Conservation (phyloP, 2,113 vertebrate species). For the Neolamprologus brichardi region DNA sequence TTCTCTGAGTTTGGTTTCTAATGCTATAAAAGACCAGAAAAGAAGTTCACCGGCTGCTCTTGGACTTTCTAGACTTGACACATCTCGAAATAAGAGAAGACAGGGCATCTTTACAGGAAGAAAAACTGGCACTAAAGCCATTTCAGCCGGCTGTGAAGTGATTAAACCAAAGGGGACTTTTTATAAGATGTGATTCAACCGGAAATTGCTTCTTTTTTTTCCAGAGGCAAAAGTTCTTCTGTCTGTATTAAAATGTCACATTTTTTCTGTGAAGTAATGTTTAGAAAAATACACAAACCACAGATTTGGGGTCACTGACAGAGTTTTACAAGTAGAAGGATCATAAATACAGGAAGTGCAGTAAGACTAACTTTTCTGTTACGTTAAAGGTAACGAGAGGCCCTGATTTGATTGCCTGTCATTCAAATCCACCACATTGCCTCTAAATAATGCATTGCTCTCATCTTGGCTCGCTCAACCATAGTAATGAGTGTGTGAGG, state of each 20-base stretch:
- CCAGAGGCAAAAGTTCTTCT: background rate
- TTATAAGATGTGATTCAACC: conserved; percentile 18
- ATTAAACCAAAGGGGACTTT: conserved; percentile 15
- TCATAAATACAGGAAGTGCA: background rate
- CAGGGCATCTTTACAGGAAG: conserved; percentile 9
- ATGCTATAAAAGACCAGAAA: background rate
- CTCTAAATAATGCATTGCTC: background rate
- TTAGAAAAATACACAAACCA: background rate
- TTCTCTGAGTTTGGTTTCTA: background rate
- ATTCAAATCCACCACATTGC: background rate
- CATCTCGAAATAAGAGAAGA: conserved; percentile 6
- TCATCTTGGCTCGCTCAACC: background rate
- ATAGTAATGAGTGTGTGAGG: background rate
- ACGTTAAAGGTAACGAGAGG: background rate
- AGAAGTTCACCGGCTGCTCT: background rate
- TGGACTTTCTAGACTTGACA: background rate
- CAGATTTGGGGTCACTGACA: background rate
- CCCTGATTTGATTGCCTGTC: background rate
- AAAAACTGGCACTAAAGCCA: conserved; percentile 2
- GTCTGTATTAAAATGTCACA: background rate
- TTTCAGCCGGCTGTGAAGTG: conserved; percentile 9
- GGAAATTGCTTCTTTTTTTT: background rate
- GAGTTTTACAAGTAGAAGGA: background rate
- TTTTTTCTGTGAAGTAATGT: background rate
- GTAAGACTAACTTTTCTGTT: background rate